phyloP scores from a whole-genome alignment of 2,888 invertebrate genomes.

The Xanthia togata region DNA sequence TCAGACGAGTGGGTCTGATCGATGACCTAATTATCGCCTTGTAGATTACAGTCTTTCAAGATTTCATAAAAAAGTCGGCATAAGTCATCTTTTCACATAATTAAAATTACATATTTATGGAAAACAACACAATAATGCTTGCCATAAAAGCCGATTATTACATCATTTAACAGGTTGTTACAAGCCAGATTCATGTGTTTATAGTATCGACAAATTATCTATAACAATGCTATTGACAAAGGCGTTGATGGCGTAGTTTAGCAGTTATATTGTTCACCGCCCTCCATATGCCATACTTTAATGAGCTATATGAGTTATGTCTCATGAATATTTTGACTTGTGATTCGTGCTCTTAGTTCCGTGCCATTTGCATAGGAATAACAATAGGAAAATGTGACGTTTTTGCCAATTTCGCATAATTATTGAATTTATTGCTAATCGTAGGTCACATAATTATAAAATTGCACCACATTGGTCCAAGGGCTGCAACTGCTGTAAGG shows the following conservation, averaged over 20 bases:
- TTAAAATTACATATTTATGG: background rate
- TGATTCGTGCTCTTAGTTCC: constrained; percentile 8
- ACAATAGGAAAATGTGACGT: constrained; percentile 2
- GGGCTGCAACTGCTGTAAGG: background rate
- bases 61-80: no score
- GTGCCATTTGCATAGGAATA: constrained; percentile 26
- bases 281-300: constrained; percentile 23
- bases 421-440: background rate
- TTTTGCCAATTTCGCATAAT: constrained; percentile 1
- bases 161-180: constrained; percentile 8
- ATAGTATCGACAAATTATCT: constrained; percentile 34
- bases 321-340: constrained; percentile 38
- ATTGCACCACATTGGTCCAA: background rate
- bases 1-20: background rate
- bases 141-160: constrained; percentile 3
- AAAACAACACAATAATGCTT: background rate
- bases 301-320: constrained; percentile 6
- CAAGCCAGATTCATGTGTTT: background rate
- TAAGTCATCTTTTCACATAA: background rate
- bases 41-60: background rate
- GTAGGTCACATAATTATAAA: background rate
- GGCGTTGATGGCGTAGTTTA: constrained; percentile 23
- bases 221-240: constrained; percentile 19
- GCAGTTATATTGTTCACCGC: constrained; percentile 23
- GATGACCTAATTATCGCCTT: background rate